phyloP scores from a whole-genome alignment of 2,888 invertebrate species.

The Calliscelio sp. region DNA sequence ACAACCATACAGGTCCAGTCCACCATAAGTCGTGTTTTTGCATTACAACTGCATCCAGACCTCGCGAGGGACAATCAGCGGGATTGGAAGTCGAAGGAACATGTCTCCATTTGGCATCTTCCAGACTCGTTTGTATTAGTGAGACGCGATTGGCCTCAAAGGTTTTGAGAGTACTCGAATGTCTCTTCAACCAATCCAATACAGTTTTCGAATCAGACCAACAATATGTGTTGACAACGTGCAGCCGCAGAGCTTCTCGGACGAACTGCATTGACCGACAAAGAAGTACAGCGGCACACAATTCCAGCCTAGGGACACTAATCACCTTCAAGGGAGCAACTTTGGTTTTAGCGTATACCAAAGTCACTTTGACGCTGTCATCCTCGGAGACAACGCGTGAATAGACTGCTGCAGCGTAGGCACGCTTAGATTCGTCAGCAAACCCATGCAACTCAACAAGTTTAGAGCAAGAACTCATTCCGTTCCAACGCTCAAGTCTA shows the following conservation, averaged over 20 bases:
- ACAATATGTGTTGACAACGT: not conserved
- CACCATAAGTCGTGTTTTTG: slow-evolving; percentile 7
- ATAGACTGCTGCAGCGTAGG: slow-evolving; percentile 12
- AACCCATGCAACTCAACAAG: slow-evolving; percentile 8
- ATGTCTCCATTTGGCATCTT: slow-evolving; percentile 1
- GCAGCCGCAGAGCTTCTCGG: not conserved
- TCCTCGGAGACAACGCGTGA: not conserved
- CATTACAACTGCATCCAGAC: not conserved
- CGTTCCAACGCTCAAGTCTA: not conserved
- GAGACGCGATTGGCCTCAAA: slow-evolving; percentile 37
- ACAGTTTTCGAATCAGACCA: slow-evolving; percentile 41
- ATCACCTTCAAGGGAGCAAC: slow-evolving; percentile 20
- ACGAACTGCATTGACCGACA: not conserved
- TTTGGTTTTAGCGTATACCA: slow-evolving; percentile 19
- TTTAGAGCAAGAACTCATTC: not conserved
- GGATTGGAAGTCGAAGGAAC: slow-evolving; percentile 15
- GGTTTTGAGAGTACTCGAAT: not conserved
- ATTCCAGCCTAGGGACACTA: slow-evolving; percentile 30
- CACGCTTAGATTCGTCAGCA: slow-evolving; percentile 21
- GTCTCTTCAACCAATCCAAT: slow-evolving; percentile 25
- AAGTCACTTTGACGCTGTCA: not conserved
- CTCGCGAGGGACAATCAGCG: slow-evolving; percentile 24
- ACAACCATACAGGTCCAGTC: slow-evolving; percentile 11
- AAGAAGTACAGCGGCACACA: slow-evolving; percentile 26
- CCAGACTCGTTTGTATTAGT: not conserved